These are phyloP conservation scores for Brachyrhaphis roseni DNA, from an alignment of 2,797 vertebrate species.

Conservation along the genomic window DNA sequence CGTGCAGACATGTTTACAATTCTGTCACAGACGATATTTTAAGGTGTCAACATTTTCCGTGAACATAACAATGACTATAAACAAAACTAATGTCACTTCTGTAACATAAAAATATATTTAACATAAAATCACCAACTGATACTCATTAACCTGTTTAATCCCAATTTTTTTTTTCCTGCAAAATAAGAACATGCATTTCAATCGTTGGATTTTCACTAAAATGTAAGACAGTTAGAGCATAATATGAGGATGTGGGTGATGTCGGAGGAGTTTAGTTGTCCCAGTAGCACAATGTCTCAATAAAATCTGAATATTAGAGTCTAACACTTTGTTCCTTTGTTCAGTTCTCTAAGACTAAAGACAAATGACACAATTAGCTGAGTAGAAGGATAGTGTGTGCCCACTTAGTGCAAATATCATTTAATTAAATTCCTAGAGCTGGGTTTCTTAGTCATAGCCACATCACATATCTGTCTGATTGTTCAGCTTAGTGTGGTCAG, in stretches of 20 bases:
- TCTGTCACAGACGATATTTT: too few species aligned
- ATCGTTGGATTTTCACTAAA: background rate
- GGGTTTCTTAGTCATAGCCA: background rate
- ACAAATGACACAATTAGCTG: background rate
- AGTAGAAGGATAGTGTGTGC: background rate
- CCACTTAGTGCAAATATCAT: background rate
- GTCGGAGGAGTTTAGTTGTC: background rate
- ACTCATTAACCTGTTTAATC: too few species aligned
- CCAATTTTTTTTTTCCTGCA: too few species aligned
- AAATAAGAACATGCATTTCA: too few species aligned
- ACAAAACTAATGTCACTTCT: background rate
- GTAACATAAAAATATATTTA: background rate
- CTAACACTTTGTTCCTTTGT: background rate
- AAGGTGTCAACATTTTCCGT: too few species aligned
- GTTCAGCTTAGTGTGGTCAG: constrained; percentile 23
- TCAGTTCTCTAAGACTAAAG: background rate
- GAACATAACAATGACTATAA: background rate
- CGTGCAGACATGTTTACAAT: too few species aligned
- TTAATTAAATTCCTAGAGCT: background rate
- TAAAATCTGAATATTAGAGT: background rate
- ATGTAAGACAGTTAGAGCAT: background rate
- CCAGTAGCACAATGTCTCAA: background rate
- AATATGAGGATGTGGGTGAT: background rate
- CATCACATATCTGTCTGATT: constrained; percentile 14
- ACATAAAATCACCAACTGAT: background rate